Evolutionary conservation across 2,888 invertebrate species (phyloP), one percentile per base, ranked within the genome.

Genomic region (Chironomus riparius): DNA sequence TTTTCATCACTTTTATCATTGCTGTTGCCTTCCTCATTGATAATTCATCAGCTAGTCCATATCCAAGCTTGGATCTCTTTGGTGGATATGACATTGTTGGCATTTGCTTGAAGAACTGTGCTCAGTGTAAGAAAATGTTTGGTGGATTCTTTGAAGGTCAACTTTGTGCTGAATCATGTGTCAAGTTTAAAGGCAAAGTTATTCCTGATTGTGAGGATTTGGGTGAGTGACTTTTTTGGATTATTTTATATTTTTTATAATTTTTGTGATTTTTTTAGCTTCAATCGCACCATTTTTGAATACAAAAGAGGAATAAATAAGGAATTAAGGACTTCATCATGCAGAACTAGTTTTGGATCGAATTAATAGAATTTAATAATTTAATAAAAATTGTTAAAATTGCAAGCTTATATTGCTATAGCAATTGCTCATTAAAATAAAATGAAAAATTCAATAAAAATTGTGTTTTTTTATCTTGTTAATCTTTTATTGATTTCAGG

Each of bases 71-170:
- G 5, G 80, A 80, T 78, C 22, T 79, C 12, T 78, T 79, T 77
- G 83, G 84, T 77, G 86, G 86, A 78, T 87, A 87, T 81, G 88
- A 88, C 78, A 83, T 85, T 1, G 83, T 88, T 80, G 91, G 91
- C 78, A 87, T 91, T 74, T 93, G 93, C 84, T 89, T 93, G 77
- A 89, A 93, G 79, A 95, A 95, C 84, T 95, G 95, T 82, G 94
- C 93, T 0, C 94, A 93, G 81, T 95, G 94, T 84, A 93, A 93
- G 85, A 92, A 92, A 83, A 93, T 94, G 91, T 91, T 92, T 78
- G 94, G 93, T 0, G 88, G 89, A 0, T 94, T 92, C 85, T 95
- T 95, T 84, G 92, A 94, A 80, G 94, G 94, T 0, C 91, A 92
- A 70, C 87, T 91, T 0, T 95, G 95, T 82, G 94, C 93, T 0